Conservation (phyloP, 2,888 invertebrate genomes). For the Ceratothoa steindachneri region DNA sequence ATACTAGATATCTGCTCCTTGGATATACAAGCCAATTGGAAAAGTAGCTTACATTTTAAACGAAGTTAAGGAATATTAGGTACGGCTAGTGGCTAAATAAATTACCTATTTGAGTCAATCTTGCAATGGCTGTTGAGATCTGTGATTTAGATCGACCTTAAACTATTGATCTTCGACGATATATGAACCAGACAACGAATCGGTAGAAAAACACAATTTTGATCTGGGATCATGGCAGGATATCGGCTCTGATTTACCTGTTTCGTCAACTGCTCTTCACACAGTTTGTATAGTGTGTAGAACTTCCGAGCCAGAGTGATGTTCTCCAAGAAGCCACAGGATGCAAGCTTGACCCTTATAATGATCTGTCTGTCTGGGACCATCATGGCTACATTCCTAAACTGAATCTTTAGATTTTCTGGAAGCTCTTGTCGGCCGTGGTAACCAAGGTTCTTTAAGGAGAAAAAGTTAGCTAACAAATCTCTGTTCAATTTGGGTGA, state of each 20-base stretch:
- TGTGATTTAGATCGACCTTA: too few species aligned
- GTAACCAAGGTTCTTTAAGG: constrained; percentile 85
- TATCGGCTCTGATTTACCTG: constrained; percentile 66
- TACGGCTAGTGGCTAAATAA: too few species aligned
- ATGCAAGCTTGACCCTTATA: constrained; percentile 90
- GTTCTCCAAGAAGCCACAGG: constrained; percentile 93
- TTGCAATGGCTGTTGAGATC: too few species aligned
- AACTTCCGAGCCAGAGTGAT: constrained; percentile 91
- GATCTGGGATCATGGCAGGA: too few species aligned
- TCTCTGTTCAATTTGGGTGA: background rate
- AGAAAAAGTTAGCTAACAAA: background rate
- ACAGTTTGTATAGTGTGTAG: constrained; percentile 91
- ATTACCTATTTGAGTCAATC: too few species aligned
- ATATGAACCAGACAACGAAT: too few species aligned
- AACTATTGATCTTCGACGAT: too few species aligned
- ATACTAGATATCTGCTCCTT: too few species aligned
- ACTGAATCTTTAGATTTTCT: constrained; percentile 95
- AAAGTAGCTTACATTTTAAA: too few species aligned
- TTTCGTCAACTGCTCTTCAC: constrained; percentile 94
- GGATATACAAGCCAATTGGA: too few species aligned
- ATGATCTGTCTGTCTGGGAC: constrained; percentile 96
- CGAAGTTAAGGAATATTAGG: too few species aligned
- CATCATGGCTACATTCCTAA: constrained; percentile 98
- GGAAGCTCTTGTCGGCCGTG: constrained; percentile 93
- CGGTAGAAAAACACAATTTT: too few species aligned